Evolutionary conservation across 2,113 vertebrate species (phyloP).

Genomic region (Triplophysa siluroides): DNA sequence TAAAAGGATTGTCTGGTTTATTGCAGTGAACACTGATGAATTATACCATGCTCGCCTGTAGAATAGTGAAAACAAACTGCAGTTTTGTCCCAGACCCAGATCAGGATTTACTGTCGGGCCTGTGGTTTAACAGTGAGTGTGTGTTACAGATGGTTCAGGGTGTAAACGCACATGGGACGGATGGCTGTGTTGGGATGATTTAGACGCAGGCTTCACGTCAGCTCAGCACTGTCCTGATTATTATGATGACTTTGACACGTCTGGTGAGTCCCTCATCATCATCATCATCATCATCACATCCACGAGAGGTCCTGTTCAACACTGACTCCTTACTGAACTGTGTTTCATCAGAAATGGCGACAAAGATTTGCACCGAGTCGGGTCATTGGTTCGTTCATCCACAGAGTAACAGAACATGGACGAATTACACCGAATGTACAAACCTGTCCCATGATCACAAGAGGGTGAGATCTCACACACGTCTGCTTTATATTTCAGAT

Average conservation of each 20-base stretch:
- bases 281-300: no score
- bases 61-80: no score
- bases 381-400: constrained; percentile 93
- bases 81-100: no score
- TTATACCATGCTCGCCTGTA: no score
- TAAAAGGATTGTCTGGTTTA: no score
- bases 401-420: constrained; percentile 91
- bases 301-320: neutral
- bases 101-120: neutral
- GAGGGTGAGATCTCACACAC: constrained; percentile 69
- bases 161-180: constrained; percentile 96
- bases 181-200: constrained; percentile 93
- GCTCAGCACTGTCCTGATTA: constrained; percentile 92
- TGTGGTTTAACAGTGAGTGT: neutral
- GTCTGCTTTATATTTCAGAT: neutral
- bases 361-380: constrained; percentile 84
- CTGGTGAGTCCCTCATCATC: constrained; percentile 71
- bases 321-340: neutral
- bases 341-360: constrained; percentile 79
- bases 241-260: constrained; percentile 86
- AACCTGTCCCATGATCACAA: constrained; percentile 67
- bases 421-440: constrained; percentile 86
- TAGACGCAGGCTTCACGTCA: constrained; percentile 75
- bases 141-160: constrained; percentile 60
- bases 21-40: no score